Conservation (phyloP, 2,797 vertebrate species). For the Pangasius sanitwongsei region DNA sequence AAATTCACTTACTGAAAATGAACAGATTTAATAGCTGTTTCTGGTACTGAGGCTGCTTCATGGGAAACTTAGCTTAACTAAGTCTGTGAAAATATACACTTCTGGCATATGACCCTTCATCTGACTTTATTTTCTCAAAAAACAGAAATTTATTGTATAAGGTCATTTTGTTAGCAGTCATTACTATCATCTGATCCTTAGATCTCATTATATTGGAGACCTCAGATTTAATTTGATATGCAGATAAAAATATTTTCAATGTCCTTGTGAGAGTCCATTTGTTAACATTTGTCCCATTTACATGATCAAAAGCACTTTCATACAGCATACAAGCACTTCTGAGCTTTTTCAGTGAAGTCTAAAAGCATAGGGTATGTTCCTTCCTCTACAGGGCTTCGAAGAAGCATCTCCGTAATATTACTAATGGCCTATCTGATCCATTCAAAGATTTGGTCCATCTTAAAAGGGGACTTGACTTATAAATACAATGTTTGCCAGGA, state of each 20-base stretch:
- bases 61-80: too few species aligned
- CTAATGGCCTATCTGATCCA: slow-evolving; percentile 10
- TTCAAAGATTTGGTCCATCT: background rate
- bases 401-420: background rate
- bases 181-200: background rate
- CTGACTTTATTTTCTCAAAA: too few species aligned
- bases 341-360: background rate
- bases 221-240: background rate
- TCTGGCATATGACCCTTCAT: too few species aligned
- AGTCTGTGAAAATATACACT: too few species aligned
- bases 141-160: background rate
- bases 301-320: background rate
- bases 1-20: too few species aligned
- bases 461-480: slow-evolving; percentile 3
- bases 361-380: background rate
- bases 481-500: background rate
- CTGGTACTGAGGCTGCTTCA: too few species aligned
- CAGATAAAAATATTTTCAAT: background rate
- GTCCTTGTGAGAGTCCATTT: background rate
- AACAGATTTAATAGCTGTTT: too few species aligned
- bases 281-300: background rate
- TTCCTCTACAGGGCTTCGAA: background rate
- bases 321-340: background rate
- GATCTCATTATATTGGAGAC: background rate
- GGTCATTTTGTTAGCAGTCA: background rate